Evolutionary conservation across 2,888 invertebrate species (phyloP).

Genomic region (Orchesellides sinensis): DNA sequence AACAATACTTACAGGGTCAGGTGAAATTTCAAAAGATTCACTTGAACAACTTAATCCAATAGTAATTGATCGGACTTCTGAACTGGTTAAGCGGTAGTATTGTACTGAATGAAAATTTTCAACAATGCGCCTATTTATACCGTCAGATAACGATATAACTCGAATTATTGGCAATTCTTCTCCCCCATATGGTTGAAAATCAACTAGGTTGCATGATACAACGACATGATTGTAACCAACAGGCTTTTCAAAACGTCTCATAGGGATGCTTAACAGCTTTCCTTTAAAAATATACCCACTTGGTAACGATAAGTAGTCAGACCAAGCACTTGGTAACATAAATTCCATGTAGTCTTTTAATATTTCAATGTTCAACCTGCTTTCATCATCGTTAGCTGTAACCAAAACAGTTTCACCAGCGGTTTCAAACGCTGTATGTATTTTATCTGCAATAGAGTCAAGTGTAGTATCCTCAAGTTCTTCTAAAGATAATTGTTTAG

Average conservation of each 20-base stretch:
- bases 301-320: not conserved
- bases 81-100: not conserved
- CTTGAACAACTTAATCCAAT: not conserved
- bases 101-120: not conserved
- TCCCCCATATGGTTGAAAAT: not conserved
- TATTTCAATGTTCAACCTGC: not conserved
- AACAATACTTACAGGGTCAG: not conserved
- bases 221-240: not conserved
- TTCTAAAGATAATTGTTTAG: not conserved
- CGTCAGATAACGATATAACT: not conserved
- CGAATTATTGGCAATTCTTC: not conserved
- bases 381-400: not conserved
- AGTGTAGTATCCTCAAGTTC: not conserved
- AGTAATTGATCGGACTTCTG: not conserved
- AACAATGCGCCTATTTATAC: not conserved
- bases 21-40: not conserved
- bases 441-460: not conserved
- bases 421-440: not conserved
- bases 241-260: not conserved
- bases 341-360: not conserved
- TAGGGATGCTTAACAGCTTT: not conserved
- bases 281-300: not conserved
- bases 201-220: not conserved
- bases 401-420: not conserved
- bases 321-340: not conserved